A percentile compares a stretch with the other conserved stretches of the same genome.
These are phyloP conservation scores for Coracopsis vasa DNA, from an alignment of 2,113 vertebrate genomes.

Conservation along the genomic window DNA sequence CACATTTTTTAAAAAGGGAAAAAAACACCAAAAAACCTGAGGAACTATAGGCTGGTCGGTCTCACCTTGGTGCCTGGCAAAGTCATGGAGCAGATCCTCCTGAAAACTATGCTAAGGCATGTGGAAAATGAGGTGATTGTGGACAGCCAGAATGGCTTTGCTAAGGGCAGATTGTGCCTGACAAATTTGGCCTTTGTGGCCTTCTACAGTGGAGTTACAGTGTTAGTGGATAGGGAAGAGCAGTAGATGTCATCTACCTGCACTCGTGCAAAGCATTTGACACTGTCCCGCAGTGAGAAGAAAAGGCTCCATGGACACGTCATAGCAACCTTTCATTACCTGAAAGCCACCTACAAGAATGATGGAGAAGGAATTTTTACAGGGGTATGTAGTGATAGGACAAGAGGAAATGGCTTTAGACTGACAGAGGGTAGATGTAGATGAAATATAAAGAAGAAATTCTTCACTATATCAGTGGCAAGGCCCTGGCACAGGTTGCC, in stretches of 20 bases:
- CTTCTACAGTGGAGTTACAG: rapidly evolving
- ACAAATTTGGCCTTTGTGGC: background rate
- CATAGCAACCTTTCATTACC: background rate
- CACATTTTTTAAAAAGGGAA: background rate
- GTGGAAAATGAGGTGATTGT: background rate
- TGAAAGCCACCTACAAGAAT: background rate
- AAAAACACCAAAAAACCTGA: background rate
- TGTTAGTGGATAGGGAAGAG: background rate
- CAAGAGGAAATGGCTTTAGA: background rate
- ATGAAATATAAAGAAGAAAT: background rate
- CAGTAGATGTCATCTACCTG: rapidly evolving
- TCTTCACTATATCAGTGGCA: background rate
- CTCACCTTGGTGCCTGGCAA: background rate
- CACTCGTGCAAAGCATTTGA: background rate
- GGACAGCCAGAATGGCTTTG: background rate
- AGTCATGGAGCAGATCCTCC: background rate
- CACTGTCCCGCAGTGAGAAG: background rate
- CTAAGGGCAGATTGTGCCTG: background rate
- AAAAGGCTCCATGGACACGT: background rate
- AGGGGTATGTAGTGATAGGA: background rate
- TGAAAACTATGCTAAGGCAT: background rate
- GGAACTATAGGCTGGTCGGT: background rate
- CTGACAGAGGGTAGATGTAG: background rate
- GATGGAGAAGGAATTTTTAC: background rate
- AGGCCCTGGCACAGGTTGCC: background rate